Percentiles rank a stretch among this genome's conserved stretches.
These are phyloP conservation scores for Latrodectus geometricus DNA, from an alignment of 1,140 invertebrate genomes.

Conservation along the genomic window DNA sequence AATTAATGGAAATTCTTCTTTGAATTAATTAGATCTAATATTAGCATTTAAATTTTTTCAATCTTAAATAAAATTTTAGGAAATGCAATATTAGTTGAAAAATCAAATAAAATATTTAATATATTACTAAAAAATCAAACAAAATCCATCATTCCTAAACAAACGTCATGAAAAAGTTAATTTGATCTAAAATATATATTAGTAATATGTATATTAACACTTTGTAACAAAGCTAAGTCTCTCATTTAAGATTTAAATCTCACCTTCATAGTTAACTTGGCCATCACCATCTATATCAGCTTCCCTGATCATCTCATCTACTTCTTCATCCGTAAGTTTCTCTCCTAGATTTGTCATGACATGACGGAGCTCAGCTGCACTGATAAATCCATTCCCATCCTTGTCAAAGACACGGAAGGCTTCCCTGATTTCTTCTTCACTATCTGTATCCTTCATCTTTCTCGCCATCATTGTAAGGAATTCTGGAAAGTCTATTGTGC, in stretches of 20 bases:
- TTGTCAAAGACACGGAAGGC: slow-evolving; percentile 99
- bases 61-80: too few relatives aligned
- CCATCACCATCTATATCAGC: slow-evolving; percentile 99
- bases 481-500: slow-evolving; percentile 99
- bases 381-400: slow-evolving; percentile 97
- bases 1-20: too few relatives aligned
- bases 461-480: slow-evolving; percentile 99
- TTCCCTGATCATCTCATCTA: slow-evolving; percentile 98
- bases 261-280: slow-evolving; percentile 98
- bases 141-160: background rate
- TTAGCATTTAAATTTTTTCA: too few relatives aligned
- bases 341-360: slow-evolving; percentile 99
- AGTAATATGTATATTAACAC: background rate
- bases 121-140: background rate
- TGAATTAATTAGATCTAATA: too few relatives aligned
- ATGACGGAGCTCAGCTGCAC: slow-evolving; percentile 92
- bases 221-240: background rate
- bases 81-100: too few relatives aligned
- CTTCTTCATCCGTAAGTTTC: slow-evolving; percentile 98
- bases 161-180: background rate
- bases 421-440: slow-evolving; percentile 98
- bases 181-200: background rate
- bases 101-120: too few relatives aligned
- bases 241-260: slow-evolving; percentile 64
- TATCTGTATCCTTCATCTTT: slow-evolving; percentile 99